A percentile compares a stretch with the other conserved stretches of the same genome.
phyloP scores from a whole-genome alignment of 2,888 invertebrate genomes.

The Eristalis intricaria region DNA sequence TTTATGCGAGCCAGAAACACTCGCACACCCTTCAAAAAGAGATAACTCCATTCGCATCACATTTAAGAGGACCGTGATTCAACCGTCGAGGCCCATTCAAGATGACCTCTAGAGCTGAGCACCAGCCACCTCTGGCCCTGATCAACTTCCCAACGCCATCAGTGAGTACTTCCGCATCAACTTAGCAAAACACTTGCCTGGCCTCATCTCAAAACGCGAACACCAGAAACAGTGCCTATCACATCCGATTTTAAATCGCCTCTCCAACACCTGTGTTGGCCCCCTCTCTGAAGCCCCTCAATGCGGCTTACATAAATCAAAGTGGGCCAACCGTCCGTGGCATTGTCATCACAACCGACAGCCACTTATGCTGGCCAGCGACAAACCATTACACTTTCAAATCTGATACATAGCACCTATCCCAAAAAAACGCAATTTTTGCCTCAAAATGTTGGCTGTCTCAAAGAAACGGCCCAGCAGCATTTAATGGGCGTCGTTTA shows the following conservation, averaged over 20 bases:
- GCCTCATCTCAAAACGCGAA: too few relatives aligned
- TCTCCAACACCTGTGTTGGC: neutral
- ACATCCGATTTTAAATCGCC: neutral
- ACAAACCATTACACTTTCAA: neutral
- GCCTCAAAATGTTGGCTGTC: neutral
- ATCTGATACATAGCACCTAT: neutral
- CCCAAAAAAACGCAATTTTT: neutral
- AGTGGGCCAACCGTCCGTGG: neutral
- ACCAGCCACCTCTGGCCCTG: too few relatives aligned
- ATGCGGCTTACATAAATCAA: neutral
- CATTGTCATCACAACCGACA: neutral
- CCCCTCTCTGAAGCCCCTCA: neutral
- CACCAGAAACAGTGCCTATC: neutral
- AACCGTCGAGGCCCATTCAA: too few relatives aligned
- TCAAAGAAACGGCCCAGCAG: neutral
- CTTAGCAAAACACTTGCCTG: too few relatives aligned
- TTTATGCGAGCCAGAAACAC: too few relatives aligned
- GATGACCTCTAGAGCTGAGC: too few relatives aligned
- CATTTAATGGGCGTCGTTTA: constrained; percentile 48
- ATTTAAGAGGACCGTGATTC: too few relatives aligned
- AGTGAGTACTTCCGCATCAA: too few relatives aligned
- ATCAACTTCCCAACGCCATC: too few relatives aligned
- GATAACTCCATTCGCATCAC: too few relatives aligned
- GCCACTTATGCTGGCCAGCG: neutral
- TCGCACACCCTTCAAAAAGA: too few relatives aligned